A percentile compares a stretch with the other conserved stretches of the same genome.
Conservation (phyloP, 2,888 invertebrate genomes). For the Criorhina ranunculi region DNA sequence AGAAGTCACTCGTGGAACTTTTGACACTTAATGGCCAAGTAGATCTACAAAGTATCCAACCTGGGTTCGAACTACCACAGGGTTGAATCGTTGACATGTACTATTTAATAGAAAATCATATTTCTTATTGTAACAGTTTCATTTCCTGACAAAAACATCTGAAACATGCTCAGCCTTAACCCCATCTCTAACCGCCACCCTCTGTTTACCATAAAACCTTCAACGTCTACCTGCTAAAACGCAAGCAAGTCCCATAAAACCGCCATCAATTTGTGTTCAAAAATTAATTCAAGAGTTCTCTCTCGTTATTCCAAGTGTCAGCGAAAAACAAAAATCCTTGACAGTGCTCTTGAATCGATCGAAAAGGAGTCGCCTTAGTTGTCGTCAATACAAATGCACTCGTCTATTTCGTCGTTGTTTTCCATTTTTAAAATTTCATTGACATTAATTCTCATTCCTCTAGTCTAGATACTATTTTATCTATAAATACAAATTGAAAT, state of each 20-base stretch:
- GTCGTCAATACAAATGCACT: neutral
- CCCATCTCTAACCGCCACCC: too few relatives aligned
- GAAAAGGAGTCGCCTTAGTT: conserved; percentile 18
- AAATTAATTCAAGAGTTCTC: conserved; percentile 19
- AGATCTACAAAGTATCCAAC: too few relatives aligned
- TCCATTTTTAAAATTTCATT: conserved; percentile 55
- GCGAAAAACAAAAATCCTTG: conserved; percentile 47
- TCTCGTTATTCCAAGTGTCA: conserved; percentile 20
- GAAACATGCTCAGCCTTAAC: too few relatives aligned
- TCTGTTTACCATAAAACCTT: neutral
- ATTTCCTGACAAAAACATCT: too few relatives aligned
- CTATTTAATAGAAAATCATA: too few relatives aligned
- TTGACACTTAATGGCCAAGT: too few relatives aligned
- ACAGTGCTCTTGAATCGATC: conserved; percentile 66
- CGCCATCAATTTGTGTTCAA: neutral
- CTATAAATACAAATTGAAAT: conserved; percentile 51
- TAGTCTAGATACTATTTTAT: conserved; percentile 16
- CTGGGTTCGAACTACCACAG: too few relatives aligned
- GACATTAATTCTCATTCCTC: conserved; percentile 59
- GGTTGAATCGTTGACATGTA: too few relatives aligned
- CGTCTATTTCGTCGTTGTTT: neutral
- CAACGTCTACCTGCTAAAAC: neutral
- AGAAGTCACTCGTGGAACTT: too few relatives aligned
- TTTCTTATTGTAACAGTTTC: too few relatives aligned
- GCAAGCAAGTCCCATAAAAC: neutral